Conservation (phyloP, 2,797 vertebrate genomes). For the Karalla daura region DNA sequence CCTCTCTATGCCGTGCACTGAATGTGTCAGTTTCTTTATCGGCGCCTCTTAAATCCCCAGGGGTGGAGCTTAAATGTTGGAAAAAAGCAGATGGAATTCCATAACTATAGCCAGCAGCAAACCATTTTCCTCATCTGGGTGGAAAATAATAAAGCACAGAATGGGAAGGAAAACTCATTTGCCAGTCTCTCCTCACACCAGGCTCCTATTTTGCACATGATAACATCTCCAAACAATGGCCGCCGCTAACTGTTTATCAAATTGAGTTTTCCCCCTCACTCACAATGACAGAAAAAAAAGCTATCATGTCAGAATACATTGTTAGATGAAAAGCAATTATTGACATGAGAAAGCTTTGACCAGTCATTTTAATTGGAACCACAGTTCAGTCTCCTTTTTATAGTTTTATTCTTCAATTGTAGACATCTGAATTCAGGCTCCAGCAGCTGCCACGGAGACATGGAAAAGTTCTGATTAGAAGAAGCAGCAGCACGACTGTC, state of each 20-base stretch:
- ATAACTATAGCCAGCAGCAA: slow-evolving; percentile 52
- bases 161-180: slow-evolving; percentile 50
- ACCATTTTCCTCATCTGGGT: slow-evolving; percentile 48
- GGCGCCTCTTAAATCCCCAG: slow-evolving; percentile 40
- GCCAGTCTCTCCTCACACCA: slow-evolving; percentile 50
- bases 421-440: slow-evolving; percentile 24
- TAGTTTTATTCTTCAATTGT: slow-evolving; percentile 28
- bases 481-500: background rate
- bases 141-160: slow-evolving; percentile 50
- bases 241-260: slow-evolving; percentile 62
- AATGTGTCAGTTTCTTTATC: slow-evolving; percentile 58
- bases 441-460: slow-evolving; percentile 24
- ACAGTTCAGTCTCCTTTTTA: slow-evolving; percentile 53
- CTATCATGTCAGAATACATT: slow-evolving; percentile 48
- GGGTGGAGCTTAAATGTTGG: slow-evolving; percentile 44
- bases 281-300: slow-evolving; percentile 38
- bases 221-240: slow-evolving; percentile 65
- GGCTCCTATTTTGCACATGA: slow-evolving; percentile 57
- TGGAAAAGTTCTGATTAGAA: slow-evolving; percentile 21
- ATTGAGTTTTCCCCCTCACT: slow-evolving; percentile 65
- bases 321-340: slow-evolving; percentile 68
- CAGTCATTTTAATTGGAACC: slow-evolving; percentile 63
- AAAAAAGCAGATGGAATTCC: slow-evolving; percentile 49
- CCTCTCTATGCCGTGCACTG: slow-evolving; percentile 24
- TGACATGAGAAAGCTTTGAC: slow-evolving; percentile 63